Evolutionary conservation across 2,797 vertebrate genomes (phyloP).

Genomic region (Phoxinus dragarum): DNA sequence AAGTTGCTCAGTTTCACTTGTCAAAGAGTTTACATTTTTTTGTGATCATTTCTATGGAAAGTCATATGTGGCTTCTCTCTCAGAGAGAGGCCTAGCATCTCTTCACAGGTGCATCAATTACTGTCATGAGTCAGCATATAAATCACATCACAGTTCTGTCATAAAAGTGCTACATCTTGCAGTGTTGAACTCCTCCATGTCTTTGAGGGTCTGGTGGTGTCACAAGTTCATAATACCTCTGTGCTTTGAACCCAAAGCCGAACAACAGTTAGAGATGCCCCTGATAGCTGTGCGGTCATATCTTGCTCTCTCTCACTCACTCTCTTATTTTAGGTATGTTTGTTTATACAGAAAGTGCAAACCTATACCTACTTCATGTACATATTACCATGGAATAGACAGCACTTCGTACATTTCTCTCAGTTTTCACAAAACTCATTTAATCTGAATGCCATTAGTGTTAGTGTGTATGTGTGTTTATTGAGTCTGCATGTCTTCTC

Average conservation of each 20-base stretch:
- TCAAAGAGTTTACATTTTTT: neutral
- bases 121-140: slow-evolving; percentile 1
- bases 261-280: neutral
- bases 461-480: neutral
- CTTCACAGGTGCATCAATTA: neutral
- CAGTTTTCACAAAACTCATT: slow-evolving; percentile 7
- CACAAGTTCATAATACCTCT: slow-evolving; percentile 15
- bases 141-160: slow-evolving; percentile 4
- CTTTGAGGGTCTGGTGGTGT: neutral
- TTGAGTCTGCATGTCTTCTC: slow-evolving; percentile 29
- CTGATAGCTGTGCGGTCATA: neutral
- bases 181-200: slow-evolving; percentile 33
- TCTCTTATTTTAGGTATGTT: neutral
- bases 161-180: slow-evolving; percentile 1
- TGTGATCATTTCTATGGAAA: neutral
- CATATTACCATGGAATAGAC: slow-evolving; percentile 13
- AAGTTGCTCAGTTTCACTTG: slow-evolving; percentile 6
- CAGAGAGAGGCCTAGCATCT: slow-evolving; percentile 19
- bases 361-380: slow-evolving; percentile 17
- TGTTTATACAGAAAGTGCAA: slow-evolving; percentile 17
- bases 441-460: neutral
- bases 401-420: neutral
- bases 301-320: neutral
- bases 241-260: slow-evolving; percentile 20
- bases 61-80: slow-evolving; percentile 1